Base-by-base conservation (phyloP, 2,113 vertebrate species). In the Brachypteracias leptosomus region DNA sequence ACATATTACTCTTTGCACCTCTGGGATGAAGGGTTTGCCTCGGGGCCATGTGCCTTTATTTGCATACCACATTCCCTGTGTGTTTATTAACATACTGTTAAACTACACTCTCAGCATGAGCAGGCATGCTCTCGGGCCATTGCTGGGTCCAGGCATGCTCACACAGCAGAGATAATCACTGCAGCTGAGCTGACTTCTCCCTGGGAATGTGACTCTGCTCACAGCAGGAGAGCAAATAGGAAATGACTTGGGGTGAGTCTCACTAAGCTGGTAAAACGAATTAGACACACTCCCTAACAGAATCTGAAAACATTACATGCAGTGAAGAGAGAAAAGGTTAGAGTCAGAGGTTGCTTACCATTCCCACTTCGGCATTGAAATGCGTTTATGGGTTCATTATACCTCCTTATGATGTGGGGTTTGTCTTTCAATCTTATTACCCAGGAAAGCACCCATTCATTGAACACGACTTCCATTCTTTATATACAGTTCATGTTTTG, bases 261-360 rank as follows among this genome's bases (percentile, higher is more conserved):
- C 72, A 79, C 95, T 97, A 97, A 97, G 89, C 96, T 21, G 72
- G 96, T 95, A 98, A 97, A 98, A 98, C 97, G 96, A 98, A 98
- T 98, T 98, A 93, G 97, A 97, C 88, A 97, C 91, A 95, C 96
- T 97, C 52, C 70, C 97, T 91, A 97, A 96, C 78, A 96, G 95
- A 98, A 88, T 95, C 36, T 20, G 94, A 95, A 97, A 94, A 88
- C 84, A 81, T 90, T 94, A 81, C 73, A 87, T 90, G 94, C 80
- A 82, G 89, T 52, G 93, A 82, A 63, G 83, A 94, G 94, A 95
- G 86, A 95, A 95, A 96, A 93, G 91, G 78, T 83, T 93, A 85
- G 85, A 89, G 93, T 16, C 44, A 93, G 90, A 93, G 76, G 93
- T 88, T 93, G 76, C 93, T 96, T 96, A 65, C 63, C 15, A 9